Percentiles rank a stretch among this genome's conserved stretches.
Evolutionary conservation across 2,797 vertebrate species (phyloP).

Genomic region (Schizopygopsis malacanthus): DNA sequence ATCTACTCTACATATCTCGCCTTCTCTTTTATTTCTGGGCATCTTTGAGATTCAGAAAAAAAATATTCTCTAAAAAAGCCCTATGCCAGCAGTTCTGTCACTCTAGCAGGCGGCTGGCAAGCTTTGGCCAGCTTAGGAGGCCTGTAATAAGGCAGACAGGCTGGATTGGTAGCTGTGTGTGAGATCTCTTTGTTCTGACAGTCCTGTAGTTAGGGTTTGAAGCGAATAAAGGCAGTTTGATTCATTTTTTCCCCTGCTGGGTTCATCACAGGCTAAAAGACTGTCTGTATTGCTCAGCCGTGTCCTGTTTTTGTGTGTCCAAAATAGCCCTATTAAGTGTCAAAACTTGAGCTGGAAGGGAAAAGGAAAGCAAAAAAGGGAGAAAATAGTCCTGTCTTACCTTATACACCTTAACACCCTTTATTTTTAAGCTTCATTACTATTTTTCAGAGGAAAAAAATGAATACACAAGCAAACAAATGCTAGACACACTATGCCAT

Average conservation of each 20-base stretch:
- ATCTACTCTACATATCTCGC: neutral
- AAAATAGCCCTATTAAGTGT: slow-evolving; percentile 51
- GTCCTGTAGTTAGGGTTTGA: slow-evolving; percentile 43
- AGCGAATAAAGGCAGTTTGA: slow-evolving; percentile 34
- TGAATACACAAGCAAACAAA: neutral
- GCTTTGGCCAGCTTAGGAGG: slow-evolving; percentile 57
- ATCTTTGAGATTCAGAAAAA: slow-evolving; percentile 31
- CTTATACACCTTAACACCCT: neutral
- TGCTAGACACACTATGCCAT: too few species aligned
- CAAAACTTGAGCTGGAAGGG: slow-evolving; percentile 42
- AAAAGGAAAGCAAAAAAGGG: neutral
- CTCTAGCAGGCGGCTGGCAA: slow-evolving; percentile 58
- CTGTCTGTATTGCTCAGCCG: slow-evolving; percentile 36
- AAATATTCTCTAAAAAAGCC: slow-evolving; percentile 45
- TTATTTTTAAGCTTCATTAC: neutral
- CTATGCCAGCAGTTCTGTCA: slow-evolving; percentile 60
- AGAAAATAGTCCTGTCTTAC: slow-evolving; percentile 1
- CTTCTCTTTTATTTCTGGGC: neutral
- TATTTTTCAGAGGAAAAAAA: neutral
- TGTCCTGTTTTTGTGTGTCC: slow-evolving; percentile 37
- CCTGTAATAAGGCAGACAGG: slow-evolving; percentile 69
- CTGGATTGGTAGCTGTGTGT: slow-evolving; percentile 67
- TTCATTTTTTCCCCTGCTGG: slow-evolving; percentile 44
- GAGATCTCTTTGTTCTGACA: slow-evolving; percentile 72
- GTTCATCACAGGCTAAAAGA: slow-evolving; percentile 52